These are phyloP conservation scores for Pantherophis guttatus DNA, from an alignment of 2,113 vertebrate genomes.

Conservation along the genomic window DNA sequence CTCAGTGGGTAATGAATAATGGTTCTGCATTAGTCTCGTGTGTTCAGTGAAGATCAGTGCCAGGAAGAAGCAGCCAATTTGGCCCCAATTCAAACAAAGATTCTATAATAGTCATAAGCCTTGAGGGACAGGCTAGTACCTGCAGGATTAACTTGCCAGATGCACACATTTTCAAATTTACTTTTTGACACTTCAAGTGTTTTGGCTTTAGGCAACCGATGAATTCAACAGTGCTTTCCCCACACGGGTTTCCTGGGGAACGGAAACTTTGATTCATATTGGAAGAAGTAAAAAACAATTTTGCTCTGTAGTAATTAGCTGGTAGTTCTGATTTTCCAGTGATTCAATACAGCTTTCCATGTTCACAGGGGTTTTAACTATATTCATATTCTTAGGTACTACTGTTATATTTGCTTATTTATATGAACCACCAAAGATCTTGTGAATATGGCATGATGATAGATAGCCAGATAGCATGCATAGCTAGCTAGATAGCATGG, in stretches of 20 bases:
- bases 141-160: slow-evolving; percentile 26
- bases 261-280: slow-evolving; percentile 3
- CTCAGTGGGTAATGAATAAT: slow-evolving; percentile 18
- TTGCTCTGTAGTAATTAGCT: not conserved
- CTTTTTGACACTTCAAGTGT: slow-evolving; percentile 18
- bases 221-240: not conserved
- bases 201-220: slow-evolving; percentile 5
- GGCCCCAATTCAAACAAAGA: not conserved
- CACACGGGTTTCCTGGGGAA: not conserved
- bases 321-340: not conserved
- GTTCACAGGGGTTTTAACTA: not conserved
- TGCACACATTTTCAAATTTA: slow-evolving; percentile 29
- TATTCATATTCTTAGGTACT: not conserved
- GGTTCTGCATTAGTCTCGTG: not conserved
- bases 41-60: not conserved
- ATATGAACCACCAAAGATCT: not conserved
- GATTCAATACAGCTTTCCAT: not conserved
- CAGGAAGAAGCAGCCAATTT: not conserved
- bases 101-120: slow-evolving; percentile 22
- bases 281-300: not conserved
- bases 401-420: not conserved
- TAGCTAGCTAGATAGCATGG: not conserved
- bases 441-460: not conserved
- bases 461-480: not conserved
- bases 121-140: slow-evolving; percentile 2